Conservation (phyloP, 2,888 invertebrate genomes). For the Parasteatoda lunata region DNA sequence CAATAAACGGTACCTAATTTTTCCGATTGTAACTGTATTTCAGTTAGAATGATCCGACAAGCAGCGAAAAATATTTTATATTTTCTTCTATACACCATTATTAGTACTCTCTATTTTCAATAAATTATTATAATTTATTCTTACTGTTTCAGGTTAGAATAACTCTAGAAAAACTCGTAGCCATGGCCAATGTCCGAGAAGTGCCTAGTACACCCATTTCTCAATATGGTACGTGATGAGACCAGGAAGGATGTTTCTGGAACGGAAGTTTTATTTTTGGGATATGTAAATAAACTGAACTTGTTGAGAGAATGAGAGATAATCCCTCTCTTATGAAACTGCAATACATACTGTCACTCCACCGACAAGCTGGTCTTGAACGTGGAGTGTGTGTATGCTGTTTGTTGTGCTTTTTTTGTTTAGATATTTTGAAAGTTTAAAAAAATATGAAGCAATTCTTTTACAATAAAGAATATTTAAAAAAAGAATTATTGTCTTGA, state of each 20-base stretch:
- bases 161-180: conserved; percentile 56
- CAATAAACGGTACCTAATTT: no score
- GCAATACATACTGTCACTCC: conserved; percentile 19
- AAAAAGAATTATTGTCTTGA: not conserved
- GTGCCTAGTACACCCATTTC: conserved; percentile 50
- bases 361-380: conserved; percentile 61
- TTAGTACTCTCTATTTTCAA: no score
- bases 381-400: conserved; percentile 32
- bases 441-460: conserved; percentile 24
- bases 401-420: conserved; percentile 37
- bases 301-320: not conserved
- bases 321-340: no score
- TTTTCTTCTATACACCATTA: no score
- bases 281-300: not conserved
- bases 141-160: conserved; percentile 31
- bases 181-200: conserved; percentile 46
- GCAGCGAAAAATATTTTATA: no score
- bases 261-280: not conserved
- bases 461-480: conserved; percentile 32
- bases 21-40: no score
- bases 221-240: conserved; percentile 42
- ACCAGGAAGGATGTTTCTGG: not conserved
- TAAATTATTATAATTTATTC: no score
- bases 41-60: no score
- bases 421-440: conserved; percentile 33